phyloP scores from a whole-genome alignment of 2,888 invertebrate species.

The Dicyrtomina minuta region DNA sequence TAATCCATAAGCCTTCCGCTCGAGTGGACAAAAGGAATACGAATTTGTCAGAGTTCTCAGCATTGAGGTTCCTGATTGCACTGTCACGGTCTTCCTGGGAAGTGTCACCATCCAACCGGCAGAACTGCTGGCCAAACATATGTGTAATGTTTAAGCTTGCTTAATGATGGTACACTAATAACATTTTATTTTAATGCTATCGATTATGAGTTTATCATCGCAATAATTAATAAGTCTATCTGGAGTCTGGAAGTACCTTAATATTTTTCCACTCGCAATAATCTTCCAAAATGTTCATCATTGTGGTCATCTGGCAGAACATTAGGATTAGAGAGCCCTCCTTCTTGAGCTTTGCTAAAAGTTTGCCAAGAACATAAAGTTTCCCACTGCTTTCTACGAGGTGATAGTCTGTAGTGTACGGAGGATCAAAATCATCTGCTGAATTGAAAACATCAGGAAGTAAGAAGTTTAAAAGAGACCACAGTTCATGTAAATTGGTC shows the following conservation, averaged over 20 bases:
- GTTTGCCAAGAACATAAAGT: slow-evolving; percentile 65
- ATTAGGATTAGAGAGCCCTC: slow-evolving; percentile 62
- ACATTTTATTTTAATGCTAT: no score
- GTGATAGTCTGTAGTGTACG: slow-evolving; percentile 40
- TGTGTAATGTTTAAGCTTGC: no score
- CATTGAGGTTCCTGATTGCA: slow-evolving; percentile 65
- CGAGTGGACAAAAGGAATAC: slow-evolving; percentile 68
- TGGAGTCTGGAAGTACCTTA: slow-evolving; percentile 25
- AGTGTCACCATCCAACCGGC: slow-evolving; percentile 86
- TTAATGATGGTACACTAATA: no score
- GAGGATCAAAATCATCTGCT: slow-evolving; percentile 61
- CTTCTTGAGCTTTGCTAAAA: slow-evolving; percentile 62
- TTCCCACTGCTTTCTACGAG: slow-evolving; percentile 62
- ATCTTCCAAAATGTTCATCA: slow-evolving; percentile 69
- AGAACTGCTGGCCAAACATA: no score
- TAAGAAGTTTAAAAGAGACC: slow-evolving; percentile 70
- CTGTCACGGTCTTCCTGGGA: slow-evolving; percentile 93
- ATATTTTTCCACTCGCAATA: slow-evolving; percentile 56
- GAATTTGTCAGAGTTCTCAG: slow-evolving; percentile 58
- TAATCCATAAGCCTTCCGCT: slow-evolving; percentile 79
- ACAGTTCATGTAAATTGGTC: slow-evolving; percentile 69
- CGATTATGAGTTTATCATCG: no score
- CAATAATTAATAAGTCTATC: not conserved
- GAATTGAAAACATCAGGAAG: slow-evolving; percentile 67
- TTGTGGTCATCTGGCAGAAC: slow-evolving; percentile 66